These are phyloP conservation scores for Balearica regulorum DNA, from an alignment of 2,797 vertebrate species.

Conservation along the genomic window DNA sequence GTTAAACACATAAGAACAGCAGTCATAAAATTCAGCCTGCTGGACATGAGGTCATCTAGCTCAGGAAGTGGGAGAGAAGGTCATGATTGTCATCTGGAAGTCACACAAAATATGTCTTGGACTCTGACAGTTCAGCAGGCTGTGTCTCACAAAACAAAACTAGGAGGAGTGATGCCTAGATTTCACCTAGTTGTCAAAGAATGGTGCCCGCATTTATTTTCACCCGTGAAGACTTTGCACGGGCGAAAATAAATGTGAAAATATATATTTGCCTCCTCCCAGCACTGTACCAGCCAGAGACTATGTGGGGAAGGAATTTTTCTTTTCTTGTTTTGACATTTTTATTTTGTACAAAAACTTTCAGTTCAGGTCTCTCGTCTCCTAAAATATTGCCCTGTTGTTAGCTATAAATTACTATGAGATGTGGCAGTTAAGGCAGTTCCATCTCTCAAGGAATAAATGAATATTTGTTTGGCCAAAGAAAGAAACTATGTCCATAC, in stretches of 20 bases:
- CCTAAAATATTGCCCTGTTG: not conserved
- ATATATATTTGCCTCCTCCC: not conserved
- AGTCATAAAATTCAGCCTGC: not conserved
- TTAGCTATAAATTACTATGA: not conserved
- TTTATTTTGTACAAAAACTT: not conserved
- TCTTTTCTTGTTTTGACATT: not conserved
- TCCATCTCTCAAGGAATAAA: not conserved
- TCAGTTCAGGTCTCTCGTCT: not conserved
- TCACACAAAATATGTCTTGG: not conserved
- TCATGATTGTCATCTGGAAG: not conserved
- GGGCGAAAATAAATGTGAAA: too few species aligned
- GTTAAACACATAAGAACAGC: not conserved
- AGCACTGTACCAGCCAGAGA: not conserved
- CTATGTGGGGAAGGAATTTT: not conserved
- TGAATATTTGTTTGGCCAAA: not conserved
- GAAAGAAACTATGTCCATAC: not conserved
- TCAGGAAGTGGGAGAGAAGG: not conserved
- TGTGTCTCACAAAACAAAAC: not conserved
- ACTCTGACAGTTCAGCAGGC: not conserved
- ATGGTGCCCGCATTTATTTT: not conserved
- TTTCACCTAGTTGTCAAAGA: not conserved
- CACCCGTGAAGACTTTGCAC: not conserved
- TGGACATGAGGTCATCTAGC: not conserved
- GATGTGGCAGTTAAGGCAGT: not conserved
- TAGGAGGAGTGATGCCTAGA: not conserved